Base-by-base conservation (phyloP, 2,888 invertebrate genomes). In the Agonopterix subpropinquella region DNA sequence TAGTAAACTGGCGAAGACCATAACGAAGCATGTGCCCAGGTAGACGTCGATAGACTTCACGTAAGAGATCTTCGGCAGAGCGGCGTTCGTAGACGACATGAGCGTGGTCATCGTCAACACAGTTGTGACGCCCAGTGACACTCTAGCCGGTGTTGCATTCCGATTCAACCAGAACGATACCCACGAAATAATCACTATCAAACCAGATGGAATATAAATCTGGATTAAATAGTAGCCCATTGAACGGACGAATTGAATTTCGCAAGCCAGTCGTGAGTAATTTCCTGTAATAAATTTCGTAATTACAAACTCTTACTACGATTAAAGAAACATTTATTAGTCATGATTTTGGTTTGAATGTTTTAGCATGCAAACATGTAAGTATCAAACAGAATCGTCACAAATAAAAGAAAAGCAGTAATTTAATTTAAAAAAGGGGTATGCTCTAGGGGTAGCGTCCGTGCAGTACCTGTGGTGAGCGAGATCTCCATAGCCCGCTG, bases 211-310 rank as follows among this genome's bases (percentile, higher is more conserved):
- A 90, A 98, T 97, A 90, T 98, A 98, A 89, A 98, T 98, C 91
- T 98, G 98, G 89, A 98, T 98, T 84, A 98, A 92, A 91, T 98
- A 98, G 92, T 98, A 98, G 78, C 98, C 98, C 96, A 98, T 97
- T 72, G 97, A 97, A 64, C 98, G 94, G 67, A 97, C 97, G 89
- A 98, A 97, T 89, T 97, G 97, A 82, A 98, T 97, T 90, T 96
- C 96, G 88, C 97, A 97, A 67, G 96, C 96, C 91, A 98, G 90
- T 68, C 98, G 93, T 66, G 97, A 97, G 89, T 98, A 98, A 90
- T 97, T 97, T 91, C 98, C 98, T 96, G 91, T 1, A 49, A 52
- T 11, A 41, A 39, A 50, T 28, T 18, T 15, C 15, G 10, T 11
- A 9, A 37, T 45, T 37, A 45, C 37, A 45, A 28, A 28, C 28